A percentile compares a stretch with the other conserved stretches of the same genome.
Evolutionary conservation across 2,113 vertebrate genomes (phyloP).

Genomic region (Chiloscyllium plagiosum): DNA sequence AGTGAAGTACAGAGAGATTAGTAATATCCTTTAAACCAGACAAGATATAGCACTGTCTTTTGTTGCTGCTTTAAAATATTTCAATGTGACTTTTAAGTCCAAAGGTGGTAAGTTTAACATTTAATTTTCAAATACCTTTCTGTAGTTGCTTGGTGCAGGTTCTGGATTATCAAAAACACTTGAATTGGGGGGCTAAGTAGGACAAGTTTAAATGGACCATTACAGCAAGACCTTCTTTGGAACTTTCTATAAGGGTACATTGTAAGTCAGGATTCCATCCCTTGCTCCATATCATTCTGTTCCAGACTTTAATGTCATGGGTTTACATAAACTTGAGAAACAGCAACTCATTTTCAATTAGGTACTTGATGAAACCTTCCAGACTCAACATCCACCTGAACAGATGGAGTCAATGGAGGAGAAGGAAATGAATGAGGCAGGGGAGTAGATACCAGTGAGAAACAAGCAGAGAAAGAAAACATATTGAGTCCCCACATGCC

Average conservation of each 20-base stretch:
- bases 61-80: neutral
- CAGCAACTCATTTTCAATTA: too few species aligned
- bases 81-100: neutral
- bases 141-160: neutral
- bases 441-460: too few species aligned
- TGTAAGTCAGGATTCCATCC: neutral
- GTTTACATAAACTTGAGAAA: too few species aligned
- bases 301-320: too few species aligned
- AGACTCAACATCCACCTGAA: too few species aligned
- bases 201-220: neutral
- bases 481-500: too few species aligned
- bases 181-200: neutral
- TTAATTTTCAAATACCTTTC: neutral
- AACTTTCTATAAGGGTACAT: neutral
- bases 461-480: too few species aligned
- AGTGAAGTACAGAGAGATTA: neutral
- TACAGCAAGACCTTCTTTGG: neutral
- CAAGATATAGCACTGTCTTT: neutral
- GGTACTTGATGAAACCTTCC: too few species aligned
- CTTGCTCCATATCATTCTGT: too few species aligned
- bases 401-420: too few species aligned
- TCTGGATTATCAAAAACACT: neutral
- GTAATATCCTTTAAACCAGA: neutral
- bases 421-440: too few species aligned
- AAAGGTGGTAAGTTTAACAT: neutral